Conservation (phyloP, 2,888 invertebrate genomes). For the Perdita meconis region DNA sequence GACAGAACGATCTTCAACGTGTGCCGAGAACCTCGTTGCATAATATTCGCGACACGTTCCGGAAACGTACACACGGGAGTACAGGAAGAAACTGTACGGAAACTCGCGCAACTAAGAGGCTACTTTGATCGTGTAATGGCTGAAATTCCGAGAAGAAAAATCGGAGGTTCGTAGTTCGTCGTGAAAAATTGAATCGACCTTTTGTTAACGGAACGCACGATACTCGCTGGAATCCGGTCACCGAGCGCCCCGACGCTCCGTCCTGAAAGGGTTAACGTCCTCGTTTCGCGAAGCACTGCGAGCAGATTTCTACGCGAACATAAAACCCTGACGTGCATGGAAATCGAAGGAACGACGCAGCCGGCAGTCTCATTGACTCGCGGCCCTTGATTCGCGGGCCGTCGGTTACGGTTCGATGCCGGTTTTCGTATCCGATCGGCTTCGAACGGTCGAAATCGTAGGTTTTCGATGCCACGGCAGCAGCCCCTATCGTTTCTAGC, state of each 20-base stretch:
- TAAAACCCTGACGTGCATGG: constrained; percentile 13
- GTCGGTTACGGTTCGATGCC: constrained; percentile 33
- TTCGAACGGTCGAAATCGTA: constrained; percentile 43
- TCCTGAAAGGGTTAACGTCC: too few relatives aligned
- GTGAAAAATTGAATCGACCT: constrained; percentile 14
- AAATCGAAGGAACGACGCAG: constrained; percentile 1
- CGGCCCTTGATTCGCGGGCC: constrained; percentile 23
- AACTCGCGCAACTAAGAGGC: not conserved
- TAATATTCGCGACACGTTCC: not conserved
- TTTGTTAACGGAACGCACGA: constrained; percentile 23
- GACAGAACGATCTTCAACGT: not conserved
- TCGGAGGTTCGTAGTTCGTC: not conserved
- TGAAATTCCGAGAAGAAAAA: not conserved
- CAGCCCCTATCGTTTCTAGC: constrained; percentile 34
- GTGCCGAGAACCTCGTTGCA: not conserved
- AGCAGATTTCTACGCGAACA: not conserved
- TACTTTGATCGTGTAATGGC: constrained; percentile 1
- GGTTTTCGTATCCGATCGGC: constrained; percentile 39
- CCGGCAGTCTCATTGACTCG: constrained; percentile 5
- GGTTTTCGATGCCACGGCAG: not conserved
- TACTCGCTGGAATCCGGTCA: too few relatives aligned
- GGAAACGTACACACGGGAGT: not conserved
- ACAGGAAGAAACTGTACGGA: too few relatives aligned
- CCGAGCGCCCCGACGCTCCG: too few relatives aligned
- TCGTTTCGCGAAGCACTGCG: not conserved